A percentile compares a stretch with the other conserved stretches of the same genome.
Conservation (phyloP, 2,797 vertebrate genomes). For the Alfaro cultratus region DNA sequence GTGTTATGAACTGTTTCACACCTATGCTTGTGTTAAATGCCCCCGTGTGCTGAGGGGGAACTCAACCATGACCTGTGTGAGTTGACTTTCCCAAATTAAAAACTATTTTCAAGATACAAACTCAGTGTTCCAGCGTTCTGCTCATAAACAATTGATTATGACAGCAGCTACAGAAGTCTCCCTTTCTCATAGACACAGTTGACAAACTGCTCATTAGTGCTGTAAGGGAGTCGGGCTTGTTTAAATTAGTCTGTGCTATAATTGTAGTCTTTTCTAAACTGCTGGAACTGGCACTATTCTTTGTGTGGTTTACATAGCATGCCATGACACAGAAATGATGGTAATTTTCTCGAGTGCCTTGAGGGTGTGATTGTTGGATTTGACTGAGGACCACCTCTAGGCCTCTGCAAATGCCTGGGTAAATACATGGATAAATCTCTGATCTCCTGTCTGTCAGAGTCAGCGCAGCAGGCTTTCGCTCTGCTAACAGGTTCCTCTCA, state of each 20-base stretch:
- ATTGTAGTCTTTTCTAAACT: conserved; percentile 71
- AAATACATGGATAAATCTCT: conserved; percentile 73
- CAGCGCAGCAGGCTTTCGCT: conserved; percentile 71
- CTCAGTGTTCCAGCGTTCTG: conserved; percentile 34
- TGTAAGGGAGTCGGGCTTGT: conserved; percentile 62
- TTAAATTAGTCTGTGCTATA: conserved; percentile 75
- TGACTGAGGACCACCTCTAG: conserved; percentile 77
- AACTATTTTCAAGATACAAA: conserved; percentile 44
- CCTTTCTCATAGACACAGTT: conserved; percentile 52
- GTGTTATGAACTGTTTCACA: conserved; percentile 77
- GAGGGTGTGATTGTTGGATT: conserved; percentile 80
- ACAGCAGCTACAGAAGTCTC: conserved; percentile 44
- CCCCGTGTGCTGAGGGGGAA: conserved; percentile 52
- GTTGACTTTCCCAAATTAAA: conserved; percentile 39
- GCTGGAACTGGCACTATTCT: conserved; percentile 72
- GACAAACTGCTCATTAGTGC: conserved; percentile 67
- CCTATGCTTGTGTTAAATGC: conserved; percentile 76
- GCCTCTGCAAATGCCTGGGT: conserved; percentile 63
- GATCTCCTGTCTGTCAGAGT: conserved; percentile 76
- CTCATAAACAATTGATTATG: conserved; percentile 43
- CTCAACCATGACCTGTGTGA: conserved; percentile 47
- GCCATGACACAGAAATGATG: conserved; percentile 70
- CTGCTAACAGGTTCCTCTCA: conserved; percentile 53
- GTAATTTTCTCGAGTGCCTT: conserved; percentile 71
- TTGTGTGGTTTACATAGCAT: conserved; percentile 65